Percentiles rank a stretch among this genome's conserved stretches.
These are phyloP conservation scores for Polietes domitor DNA, from an alignment of 2,888 invertebrate species.

Conservation along the genomic window DNA sequence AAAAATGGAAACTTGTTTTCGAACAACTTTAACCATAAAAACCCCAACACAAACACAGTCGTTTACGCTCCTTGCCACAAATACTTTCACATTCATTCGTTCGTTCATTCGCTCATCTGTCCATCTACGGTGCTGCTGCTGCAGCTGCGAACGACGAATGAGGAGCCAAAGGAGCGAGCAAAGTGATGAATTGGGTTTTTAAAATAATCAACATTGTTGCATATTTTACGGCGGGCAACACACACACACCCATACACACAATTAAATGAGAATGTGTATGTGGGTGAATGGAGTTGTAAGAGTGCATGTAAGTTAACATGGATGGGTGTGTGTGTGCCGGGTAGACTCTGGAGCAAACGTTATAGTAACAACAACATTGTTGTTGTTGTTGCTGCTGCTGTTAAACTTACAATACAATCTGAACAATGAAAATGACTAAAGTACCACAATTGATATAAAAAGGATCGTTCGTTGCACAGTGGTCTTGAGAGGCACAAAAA, in stretches of 20 bases:
- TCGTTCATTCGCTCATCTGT: background rate
- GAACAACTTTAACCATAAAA: slow-evolving; percentile 52
- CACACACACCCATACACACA: background rate
- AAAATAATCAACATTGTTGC: slow-evolving; percentile 58
- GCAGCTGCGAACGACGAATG: background rate
- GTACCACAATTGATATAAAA: slow-evolving; percentile 16
- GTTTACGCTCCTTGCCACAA: slow-evolving; percentile 13
- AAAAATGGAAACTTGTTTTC: slow-evolving; percentile 25
- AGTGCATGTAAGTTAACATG: background rate
- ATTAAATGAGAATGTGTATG: background rate
- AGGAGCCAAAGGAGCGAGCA: slow-evolving; percentile 24
- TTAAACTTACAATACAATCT: slow-evolving; percentile 35
- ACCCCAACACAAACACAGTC: slow-evolving; percentile 13
- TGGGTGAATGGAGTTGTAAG: background rate
- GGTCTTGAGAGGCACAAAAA: background rate
- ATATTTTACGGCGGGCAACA: slow-evolving; percentile 46
- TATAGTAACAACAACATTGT: slow-evolving; percentile 42
- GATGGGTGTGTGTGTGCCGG: slow-evolving; percentile 3
- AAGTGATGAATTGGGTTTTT: slow-evolving; percentile 58
- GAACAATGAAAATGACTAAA: slow-evolving; percentile 25
- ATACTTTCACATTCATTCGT: background rate
- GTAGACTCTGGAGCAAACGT: background rate
- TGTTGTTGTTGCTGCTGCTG: background rate
- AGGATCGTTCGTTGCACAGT: background rate
- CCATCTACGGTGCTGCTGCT: background rate